A percentile compares a stretch with the other conserved stretches of the same genome.
phyloP scores from a whole-genome alignment of 2,797 vertebrate genomes.

The Onychomys leucogaster region DNA sequence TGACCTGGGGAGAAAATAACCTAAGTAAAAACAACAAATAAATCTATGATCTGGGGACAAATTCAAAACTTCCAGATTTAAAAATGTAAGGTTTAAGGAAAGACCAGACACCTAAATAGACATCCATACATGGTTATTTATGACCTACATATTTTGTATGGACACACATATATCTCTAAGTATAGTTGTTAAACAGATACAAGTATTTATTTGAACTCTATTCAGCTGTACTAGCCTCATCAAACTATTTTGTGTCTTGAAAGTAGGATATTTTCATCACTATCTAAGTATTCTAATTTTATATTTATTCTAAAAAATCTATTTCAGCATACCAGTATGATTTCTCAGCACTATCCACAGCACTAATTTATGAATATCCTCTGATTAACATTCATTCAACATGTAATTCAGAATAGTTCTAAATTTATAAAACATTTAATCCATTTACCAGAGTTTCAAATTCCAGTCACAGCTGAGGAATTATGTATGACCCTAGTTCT shows the following conservation, averaged over 20 bases:
- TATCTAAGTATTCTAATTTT: not conserved
- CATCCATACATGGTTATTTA: not conserved
- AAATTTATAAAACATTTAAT: not conserved
- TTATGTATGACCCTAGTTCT: not conserved
- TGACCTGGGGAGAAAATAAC: slow-evolving; percentile 66
- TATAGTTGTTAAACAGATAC: not conserved
- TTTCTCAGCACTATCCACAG: not conserved
- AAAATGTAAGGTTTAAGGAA: not conserved
- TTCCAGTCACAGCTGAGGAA: not conserved
- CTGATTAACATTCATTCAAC: slow-evolving; percentile 13
- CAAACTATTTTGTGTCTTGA: slow-evolving; percentile 48
- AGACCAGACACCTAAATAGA: not conserved
- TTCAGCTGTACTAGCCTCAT: not conserved
- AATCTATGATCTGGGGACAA: slow-evolving; percentile 53
- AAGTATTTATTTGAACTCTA: not conserved
- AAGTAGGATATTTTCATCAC: not conserved
- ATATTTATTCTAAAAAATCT: not conserved
- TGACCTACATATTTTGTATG: no score
- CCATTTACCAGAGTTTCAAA: not conserved
- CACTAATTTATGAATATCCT: slow-evolving; percentile 37
- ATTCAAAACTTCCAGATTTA: slow-evolving; percentile 9
- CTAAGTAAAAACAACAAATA: slow-evolving; percentile 70
- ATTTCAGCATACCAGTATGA: not conserved
- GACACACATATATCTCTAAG: not conserved
- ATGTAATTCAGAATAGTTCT: not conserved